These are phyloP conservation scores for Drusus annulatus DNA, from an alignment of 1,140 invertebrate species.

Conservation along the genomic window DNA sequence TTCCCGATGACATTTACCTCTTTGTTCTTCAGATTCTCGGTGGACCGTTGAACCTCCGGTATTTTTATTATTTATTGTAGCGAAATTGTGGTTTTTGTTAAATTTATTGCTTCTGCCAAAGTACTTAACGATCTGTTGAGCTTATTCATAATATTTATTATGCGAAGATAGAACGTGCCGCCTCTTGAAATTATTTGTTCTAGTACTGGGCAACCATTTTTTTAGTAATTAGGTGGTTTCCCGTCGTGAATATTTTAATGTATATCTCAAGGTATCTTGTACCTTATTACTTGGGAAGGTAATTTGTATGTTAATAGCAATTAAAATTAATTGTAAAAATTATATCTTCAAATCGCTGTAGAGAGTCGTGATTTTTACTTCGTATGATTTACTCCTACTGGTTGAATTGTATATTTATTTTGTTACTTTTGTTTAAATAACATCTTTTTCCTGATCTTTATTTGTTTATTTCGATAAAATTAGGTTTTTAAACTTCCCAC, in stretches of 20 bases:
- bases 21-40: neutral
- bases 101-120: neutral
- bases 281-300: too few species aligned
- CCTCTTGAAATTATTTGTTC: constrained; percentile 8
- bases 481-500: too few species aligned
- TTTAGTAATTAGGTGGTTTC: constrained; percentile 16
- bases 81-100: neutral
- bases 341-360: too few species aligned
- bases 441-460: too few species aligned
- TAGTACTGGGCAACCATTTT: neutral
- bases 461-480: too few species aligned
- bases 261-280: too few species aligned
- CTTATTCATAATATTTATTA: neutral
- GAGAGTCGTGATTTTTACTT: too few species aligned
- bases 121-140: neutral
- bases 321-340: too few species aligned
- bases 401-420: too few species aligned
- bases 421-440: too few species aligned
- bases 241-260: neutral
- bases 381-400: too few species aligned
- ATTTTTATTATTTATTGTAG: constrained; percentile 1
- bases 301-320: too few species aligned
- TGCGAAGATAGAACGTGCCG: neutral
- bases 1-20: neutral
- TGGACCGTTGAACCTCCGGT: neutral